Evolutionary conservation across 2,797 vertebrate genomes (phyloP), one percentile per base, ranked within the genome.

Genomic region (Halcyon leucocephala): DNA sequence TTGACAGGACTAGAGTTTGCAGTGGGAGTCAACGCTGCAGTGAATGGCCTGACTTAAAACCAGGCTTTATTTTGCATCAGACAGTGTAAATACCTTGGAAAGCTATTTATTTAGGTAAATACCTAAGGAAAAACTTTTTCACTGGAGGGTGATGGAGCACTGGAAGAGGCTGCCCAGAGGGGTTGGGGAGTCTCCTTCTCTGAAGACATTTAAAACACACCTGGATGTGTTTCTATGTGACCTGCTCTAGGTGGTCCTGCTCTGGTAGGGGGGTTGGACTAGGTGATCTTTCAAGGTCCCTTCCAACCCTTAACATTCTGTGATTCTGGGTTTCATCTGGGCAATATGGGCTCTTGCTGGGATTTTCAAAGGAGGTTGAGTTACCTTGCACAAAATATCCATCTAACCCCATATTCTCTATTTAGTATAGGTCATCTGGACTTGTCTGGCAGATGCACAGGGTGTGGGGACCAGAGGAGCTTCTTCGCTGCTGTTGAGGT

Each of bases 331-430:
- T 78, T 78, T 71, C 25, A 17, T 14, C 17, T 28, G 6, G 28
- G 21, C 24, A 39, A 4, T 14, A 8, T 0, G 1, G n/a, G 14
- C 8, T 54, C 21, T 2, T 7, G 25, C 1, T 14, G 44, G 37
- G 64, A n/a, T 84, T 89, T 84, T 79, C 62, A 29, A 10, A 33
- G 18, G 7, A 49, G 29, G 52, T 16, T 49, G 39, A 60, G 10
- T 8, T 54, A 29, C 44, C 31, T 60, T 1, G 1, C 14, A 20
- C 12, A 10, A 76, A 39, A 28, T 8, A 14, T 10, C 5, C 1
- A 2, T 3, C 9, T 8, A 39, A 54, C 10, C 66, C 49, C 35
- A 9, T 62, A 11, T 7, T 42, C 33, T 57, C 12, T 28, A 0
- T 25, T 58, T 19, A 5, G 22, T 60, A 57, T 9, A 25, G 51